Percentiles rank a stretch among this genome's conserved stretches.
phyloP scores from a whole-genome alignment of 2,113 vertebrate genomes.

The Probosciger aterrimus region DNA sequence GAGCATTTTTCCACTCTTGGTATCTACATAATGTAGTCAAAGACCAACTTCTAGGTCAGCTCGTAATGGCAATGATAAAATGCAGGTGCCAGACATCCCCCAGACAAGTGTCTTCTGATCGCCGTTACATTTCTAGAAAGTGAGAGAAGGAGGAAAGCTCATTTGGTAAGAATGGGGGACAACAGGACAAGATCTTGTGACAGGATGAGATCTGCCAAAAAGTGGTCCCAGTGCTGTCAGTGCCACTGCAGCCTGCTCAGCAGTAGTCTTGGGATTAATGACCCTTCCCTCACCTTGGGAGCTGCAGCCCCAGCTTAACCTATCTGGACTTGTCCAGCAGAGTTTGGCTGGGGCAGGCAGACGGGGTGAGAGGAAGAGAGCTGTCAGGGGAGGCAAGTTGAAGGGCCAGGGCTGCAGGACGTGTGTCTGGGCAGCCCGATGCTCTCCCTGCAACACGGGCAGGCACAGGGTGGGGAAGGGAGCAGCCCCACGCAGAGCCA shows the following conservation, averaged over 20 bases:
- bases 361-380: rapidly evolving
- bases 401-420: rapidly evolving
- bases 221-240: neutral
- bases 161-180: too few species aligned
- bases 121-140: neutral
- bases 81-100: too few species aligned
- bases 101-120: neutral
- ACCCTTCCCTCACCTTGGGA: neutral
- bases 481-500: rapidly evolving
- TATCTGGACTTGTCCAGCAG: rapidly evolving
- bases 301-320: neutral
- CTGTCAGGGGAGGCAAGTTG: rapidly evolving
- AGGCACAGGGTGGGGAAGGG: rapidly evolving
- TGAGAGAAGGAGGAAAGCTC: neutral
- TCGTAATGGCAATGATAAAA: rapidly evolving
- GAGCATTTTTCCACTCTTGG: rapidly evolving
- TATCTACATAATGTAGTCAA: too few species aligned
- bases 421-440: rapidly evolving
- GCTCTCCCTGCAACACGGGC: rapidly evolving
- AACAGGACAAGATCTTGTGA: neutral
- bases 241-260: rapidly evolving
- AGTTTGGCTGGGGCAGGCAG: rapidly evolving
- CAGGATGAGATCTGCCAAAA: neutral
- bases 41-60: too few species aligned
- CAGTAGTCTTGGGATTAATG: too few species aligned